Percentiles rank a stretch among this genome's conserved stretches.
These are phyloP conservation scores for Protomyctophum bolini DNA, from an alignment of 2,113 vertebrate species.

Conservation along the genomic window DNA sequence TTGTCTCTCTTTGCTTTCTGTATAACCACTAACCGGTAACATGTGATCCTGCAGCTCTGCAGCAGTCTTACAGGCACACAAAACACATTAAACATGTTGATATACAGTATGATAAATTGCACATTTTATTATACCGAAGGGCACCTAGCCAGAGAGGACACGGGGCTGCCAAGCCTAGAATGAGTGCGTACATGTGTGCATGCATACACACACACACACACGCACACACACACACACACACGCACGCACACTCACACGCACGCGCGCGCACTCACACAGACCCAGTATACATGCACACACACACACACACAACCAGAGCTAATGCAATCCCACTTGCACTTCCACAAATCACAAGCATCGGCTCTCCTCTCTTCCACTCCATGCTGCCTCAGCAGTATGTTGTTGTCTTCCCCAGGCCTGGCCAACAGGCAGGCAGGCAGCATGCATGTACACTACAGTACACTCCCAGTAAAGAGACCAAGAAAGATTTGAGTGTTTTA, in stretches of 20 bases:
- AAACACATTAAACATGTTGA: slow-evolving; percentile 28
- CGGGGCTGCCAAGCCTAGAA: not conserved
- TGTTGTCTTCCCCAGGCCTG: too few relatives aligned
- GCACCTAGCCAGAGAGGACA: slow-evolving; percentile 1
- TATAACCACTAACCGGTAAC: slow-evolving; percentile 4
- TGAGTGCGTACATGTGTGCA: not conserved
- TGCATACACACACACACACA: not conserved
- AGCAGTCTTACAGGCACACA: not conserved
- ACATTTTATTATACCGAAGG: slow-evolving; percentile 22
- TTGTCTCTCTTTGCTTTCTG: slow-evolving; percentile 5
- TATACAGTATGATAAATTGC: slow-evolving; percentile 24
- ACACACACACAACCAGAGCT: slow-evolving; percentile 28
- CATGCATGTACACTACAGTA: too few relatives aligned
- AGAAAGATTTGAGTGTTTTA: too few relatives aligned
- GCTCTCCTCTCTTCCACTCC: not conserved
- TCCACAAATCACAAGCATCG: not conserved
- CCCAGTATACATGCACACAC: slow-evolving; percentile 3
- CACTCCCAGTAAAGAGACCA: too few relatives aligned
- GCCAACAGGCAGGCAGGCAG: too few relatives aligned
- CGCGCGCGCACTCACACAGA: too few relatives aligned
- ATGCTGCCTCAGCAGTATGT: not conserved
- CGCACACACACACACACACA: slow-evolving; percentile 11
- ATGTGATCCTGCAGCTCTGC: not conserved
- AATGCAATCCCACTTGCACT: not conserved
- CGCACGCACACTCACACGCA: slow-evolving; percentile 5